Evolutionary conservation across 1,140 invertebrate genomes (phyloP), one percentile per base, ranked within the genome.

Genomic region (Eurosta solidaginis): DNA sequence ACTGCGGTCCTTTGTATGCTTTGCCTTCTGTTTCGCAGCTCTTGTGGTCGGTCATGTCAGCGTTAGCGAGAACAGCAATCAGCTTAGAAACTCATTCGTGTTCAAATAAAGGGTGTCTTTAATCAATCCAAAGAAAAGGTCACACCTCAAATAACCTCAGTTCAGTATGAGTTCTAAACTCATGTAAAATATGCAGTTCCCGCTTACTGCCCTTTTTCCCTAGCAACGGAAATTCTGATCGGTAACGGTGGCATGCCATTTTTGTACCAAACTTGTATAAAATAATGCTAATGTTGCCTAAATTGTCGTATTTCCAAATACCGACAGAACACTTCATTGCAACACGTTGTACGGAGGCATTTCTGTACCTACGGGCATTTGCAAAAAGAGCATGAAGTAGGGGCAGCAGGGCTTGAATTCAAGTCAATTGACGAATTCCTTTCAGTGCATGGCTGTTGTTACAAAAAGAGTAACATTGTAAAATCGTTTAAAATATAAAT

Each of bases 261-360:
- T 20, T 14, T 33, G 59, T 40, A 40, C 59, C 59, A 40, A 40
- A 68, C 59, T 40, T 29, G 59, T 68, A 47, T 25, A 40, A 74
- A 74, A 74, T 74, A 74, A 45, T 74, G 73, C 45, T 74, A 74
- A 74, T 74, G 73, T 74, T 22, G 40, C 73, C 44, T 74, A 74
- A 74, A 74, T 47, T 22, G 73, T 45, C 42, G 22, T 42, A 45
- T 74, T 45, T 74, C 40, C 73, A 47, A 74, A 74, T 74, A 29
- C 59, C 59, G 22, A 40, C 36, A 20, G 59, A 68, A 27, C 59
- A 22, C 59, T 63, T 68, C 59, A 68, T 9, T 10, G 59, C 17
- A n/a, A 40, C 59, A 40, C 59, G 36, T 20, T 68, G n/a, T n/a
- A n/a, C 45, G 45, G 12, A 47, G 12, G 59, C n/a, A 1, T 1